These are phyloP conservation scores for human (Homo sapiens) DNA, from an alignment of 2,113 vertebrate species.

Conservation along the genomic window GRCh38 chr9:106290501-106291000, in stretches of 20 bases:
- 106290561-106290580: background rate
- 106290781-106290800: background rate
- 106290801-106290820: background rate
- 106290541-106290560: background rate
- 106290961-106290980: background rate
- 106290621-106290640: background rate
- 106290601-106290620: background rate
- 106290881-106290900: background rate
- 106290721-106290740: background rate
- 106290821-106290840: background rate
- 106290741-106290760: background rate
- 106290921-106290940: background rate
- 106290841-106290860: background rate
- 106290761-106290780: background rate
- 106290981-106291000: background rate
- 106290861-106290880: background rate
- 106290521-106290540: background rate
- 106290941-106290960: background rate
- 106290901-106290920: background rate
- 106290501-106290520: background rate
- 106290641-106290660: background rate
- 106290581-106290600: background rate
- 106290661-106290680: background rate
- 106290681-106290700: background rate
- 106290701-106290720: background rate